phyloP scores from a whole-genome alignment of 2,113 vertebrate genomes.

The Chlorodrepanis virens region DNA sequence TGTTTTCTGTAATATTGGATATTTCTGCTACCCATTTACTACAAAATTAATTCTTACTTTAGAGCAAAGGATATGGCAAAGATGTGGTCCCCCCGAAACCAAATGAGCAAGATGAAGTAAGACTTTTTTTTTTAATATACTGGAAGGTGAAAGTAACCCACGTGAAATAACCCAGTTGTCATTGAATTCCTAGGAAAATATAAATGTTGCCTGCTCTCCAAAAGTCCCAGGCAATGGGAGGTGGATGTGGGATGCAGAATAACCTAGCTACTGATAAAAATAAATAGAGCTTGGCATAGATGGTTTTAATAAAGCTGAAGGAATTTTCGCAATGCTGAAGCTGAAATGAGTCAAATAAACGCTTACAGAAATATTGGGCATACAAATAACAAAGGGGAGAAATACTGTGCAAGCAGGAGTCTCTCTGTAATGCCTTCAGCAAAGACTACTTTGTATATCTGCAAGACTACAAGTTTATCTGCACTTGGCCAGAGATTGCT shows the following conservation, averaged over 20 bases:
- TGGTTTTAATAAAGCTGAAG: not conserved
- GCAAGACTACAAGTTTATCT: not conserved
- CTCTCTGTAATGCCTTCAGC: not conserved
- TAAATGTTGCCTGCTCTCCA: not conserved
- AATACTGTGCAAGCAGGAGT: not conserved
- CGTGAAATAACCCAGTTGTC: not conserved
- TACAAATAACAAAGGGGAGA: not conserved
- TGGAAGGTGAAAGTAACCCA: not conserved
- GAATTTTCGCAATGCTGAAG: not conserved
- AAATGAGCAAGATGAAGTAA: conserved; percentile 47
- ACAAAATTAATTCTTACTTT: conserved; percentile 45
- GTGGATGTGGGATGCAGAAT: not conserved
- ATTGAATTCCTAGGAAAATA: not conserved
- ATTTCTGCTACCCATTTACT: not conserved
- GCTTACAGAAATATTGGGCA: fast-evolving
- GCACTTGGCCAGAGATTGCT: not conserved
- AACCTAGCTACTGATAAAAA: not conserved
- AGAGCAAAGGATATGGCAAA: conserved; percentile 67
- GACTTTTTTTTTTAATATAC: not conserved
- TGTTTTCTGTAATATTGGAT: not conserved
- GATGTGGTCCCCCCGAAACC: not conserved
- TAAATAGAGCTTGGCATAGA: not conserved
- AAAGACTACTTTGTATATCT: not conserved
- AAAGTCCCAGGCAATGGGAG: not conserved
- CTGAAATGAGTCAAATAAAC: not conserved